Percentiles rank a stretch among this genome's conserved stretches.
Conservation (phyloP, 2,888 invertebrate species). For the Ormyrus pomaceus region DNA sequence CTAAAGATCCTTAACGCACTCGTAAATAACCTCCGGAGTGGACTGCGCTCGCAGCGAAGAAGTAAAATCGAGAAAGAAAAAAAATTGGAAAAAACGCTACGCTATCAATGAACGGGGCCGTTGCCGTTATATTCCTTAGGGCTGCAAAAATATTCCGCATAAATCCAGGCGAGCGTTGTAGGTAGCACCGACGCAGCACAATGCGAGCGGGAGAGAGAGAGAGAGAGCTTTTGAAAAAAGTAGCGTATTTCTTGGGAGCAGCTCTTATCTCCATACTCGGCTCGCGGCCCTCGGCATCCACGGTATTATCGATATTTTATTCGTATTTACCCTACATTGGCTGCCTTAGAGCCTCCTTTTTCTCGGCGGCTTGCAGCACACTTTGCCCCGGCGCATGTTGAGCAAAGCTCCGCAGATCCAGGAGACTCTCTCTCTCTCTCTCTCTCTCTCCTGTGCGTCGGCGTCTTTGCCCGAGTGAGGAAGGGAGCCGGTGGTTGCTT, state of each 20-base stretch:
- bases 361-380: conserved; percentile 33
- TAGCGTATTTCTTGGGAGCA: conserved; percentile 40
- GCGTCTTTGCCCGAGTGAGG: conserved; percentile 37
- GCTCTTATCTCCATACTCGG: conserved; percentile 54
- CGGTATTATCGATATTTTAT: conserved; percentile 67
- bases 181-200: conserved; percentile 8
- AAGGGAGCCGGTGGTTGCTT: conserved; percentile 45
- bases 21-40: conserved; percentile 39
- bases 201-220: background rate
- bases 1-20: conserved; percentile 47
- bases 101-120: conserved; percentile 36
- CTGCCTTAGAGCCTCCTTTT: conserved; percentile 37
- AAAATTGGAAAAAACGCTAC: conserved; percentile 25
- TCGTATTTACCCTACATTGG: conserved; percentile 64
- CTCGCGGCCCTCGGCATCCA: conserved; percentile 45
- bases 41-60: background rate
- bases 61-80: conserved; percentile 10
- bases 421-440: conserved; percentile 22
- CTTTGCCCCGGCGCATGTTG: conserved; percentile 7
- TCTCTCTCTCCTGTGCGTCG: conserved; percentile 23
- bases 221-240: conserved; percentile 7
- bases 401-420: conserved; percentile 45
- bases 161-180: conserved; percentile 55
- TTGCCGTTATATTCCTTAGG: background rate
- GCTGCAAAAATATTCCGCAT: conserved; percentile 59